Evolutionary conservation across 2,888 invertebrate genomes (phyloP).

Genomic region (Julus scandinavius): DNA sequence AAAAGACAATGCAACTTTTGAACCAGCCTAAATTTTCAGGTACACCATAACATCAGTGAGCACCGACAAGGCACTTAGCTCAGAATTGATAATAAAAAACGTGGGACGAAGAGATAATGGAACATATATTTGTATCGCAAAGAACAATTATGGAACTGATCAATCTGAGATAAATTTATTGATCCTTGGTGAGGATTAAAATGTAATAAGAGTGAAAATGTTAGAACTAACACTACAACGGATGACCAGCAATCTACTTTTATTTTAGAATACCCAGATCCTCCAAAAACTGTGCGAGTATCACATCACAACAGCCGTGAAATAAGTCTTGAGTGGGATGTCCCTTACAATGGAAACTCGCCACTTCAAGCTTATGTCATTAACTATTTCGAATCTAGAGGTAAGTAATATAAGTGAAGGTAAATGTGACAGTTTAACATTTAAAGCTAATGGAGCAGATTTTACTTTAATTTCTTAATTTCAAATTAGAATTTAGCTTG

Average conservation of each 20-base stretch:
- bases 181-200: background rate
- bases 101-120: slow-evolving; percentile 56
- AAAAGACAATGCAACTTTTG: background rate
- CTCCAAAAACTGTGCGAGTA: background rate
- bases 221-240: background rate
- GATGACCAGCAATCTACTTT: background rate
- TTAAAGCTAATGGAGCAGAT: too few species aligned
- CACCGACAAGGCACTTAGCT: background rate
- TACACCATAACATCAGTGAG: background rate
- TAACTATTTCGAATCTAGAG: slow-evolving; percentile 55
- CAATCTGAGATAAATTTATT: background rate
- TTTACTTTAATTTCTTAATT: background rate
- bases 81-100: slow-evolving; percentile 52
- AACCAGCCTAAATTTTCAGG: background rate
- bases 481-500: background rate
- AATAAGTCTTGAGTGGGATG: slow-evolving; percentile 74
- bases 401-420: background rate
- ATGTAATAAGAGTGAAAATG: background rate
- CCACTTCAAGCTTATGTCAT: slow-evolving; percentile 89
- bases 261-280: background rate
- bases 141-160: slow-evolving; percentile 52
- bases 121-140: slow-evolving; percentile 54
- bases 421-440: background rate
- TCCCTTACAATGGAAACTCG: slow-evolving; percentile 91
- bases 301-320: background rate